Evolutionary conservation across 2,113 vertebrate species (phyloP).

Genomic region (Candoia aspera): DNA sequence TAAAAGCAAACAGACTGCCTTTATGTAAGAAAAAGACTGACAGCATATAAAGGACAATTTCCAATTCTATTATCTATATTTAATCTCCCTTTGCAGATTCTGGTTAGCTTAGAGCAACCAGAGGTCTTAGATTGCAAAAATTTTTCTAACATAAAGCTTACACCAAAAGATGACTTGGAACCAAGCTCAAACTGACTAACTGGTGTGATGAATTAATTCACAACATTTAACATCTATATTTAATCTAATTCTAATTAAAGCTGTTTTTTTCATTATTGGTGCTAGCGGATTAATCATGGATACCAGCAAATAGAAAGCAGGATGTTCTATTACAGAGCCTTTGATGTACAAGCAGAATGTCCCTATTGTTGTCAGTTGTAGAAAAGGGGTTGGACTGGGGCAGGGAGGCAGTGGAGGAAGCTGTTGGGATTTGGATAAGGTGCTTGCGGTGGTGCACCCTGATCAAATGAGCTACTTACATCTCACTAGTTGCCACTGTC

Average conservation of each 20-base stretch:
- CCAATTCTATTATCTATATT: constrained; percentile 12
- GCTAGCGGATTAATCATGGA: not conserved
- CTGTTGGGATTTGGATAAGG: not conserved
- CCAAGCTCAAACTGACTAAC: not conserved
- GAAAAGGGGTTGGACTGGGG: not conserved
- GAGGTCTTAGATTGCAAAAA: not conserved
- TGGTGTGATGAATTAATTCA: not conserved
- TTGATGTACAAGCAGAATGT: not conserved
- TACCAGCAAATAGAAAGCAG: not conserved
- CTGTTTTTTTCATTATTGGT: not conserved
- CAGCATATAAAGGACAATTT: not conserved
- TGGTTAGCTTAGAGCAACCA: not conserved
- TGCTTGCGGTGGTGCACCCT: not conserved
- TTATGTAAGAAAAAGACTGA: not conserved
- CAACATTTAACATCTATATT: constrained; percentile 14
- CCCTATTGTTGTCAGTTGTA: not conserved
- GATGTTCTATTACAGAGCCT: not conserved
- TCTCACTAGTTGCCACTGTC: not conserved
- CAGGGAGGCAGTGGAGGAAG: not conserved
- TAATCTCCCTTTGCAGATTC: constrained; percentile 1
- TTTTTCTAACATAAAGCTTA: not conserved
- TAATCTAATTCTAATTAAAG: constrained; percentile 15
- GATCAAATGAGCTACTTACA: not conserved
- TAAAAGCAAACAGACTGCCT: constrained; percentile 9
- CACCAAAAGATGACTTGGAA: not conserved